Evolutionary conservation across 2,888 invertebrate genomes (phyloP), one percentile per base, ranked within the genome.

Genomic region (Leistus spinibarbis): DNA sequence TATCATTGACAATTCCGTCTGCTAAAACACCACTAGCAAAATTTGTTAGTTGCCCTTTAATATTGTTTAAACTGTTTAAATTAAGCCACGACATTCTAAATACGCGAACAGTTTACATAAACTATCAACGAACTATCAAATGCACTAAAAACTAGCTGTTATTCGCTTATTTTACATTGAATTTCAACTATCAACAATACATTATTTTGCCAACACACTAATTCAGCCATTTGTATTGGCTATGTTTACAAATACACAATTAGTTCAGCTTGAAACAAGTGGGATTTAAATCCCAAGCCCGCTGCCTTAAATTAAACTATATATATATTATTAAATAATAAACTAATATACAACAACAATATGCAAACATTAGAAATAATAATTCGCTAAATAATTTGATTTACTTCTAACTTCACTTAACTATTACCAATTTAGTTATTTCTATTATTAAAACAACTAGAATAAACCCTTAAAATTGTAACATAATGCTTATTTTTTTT

Each of bases 11-110:
- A 81, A 89, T 88, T 78, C 88, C 89, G 81, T 96, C 96, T 78
- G 93, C 91, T 83, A 97, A 88, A 80, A 96, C 95, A 86, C 95
- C 96, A 84, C 93, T 94, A 76, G 96, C 96, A 82, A 96, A 93
- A 87, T 90, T 96, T 53, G 92, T 91, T 81, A 97, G 90, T 88
- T 97, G 96, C 79, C 95, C 96, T 85, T 95, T 96, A 79, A 97
- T 86, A 86, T 88, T 91, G 83, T 85, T 90, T 79, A 90, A 86
- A 86, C 90, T 90, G 81, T 92, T 92, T 76, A 89, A 82, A 84
- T 90, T 90, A 76, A 92, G 87, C 92, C 92, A 92, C 85, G 92
- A 89, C 91, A 92, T 92, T 81, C 83, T 40, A 16, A n/a, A 24
- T 22, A 68, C 10, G 17, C 53, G 16, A 24, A 16, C 19, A 23